phyloP scores from a whole-genome alignment of 2,113 vertebrate genomes.

The Spheniscus mendiculus region DNA sequence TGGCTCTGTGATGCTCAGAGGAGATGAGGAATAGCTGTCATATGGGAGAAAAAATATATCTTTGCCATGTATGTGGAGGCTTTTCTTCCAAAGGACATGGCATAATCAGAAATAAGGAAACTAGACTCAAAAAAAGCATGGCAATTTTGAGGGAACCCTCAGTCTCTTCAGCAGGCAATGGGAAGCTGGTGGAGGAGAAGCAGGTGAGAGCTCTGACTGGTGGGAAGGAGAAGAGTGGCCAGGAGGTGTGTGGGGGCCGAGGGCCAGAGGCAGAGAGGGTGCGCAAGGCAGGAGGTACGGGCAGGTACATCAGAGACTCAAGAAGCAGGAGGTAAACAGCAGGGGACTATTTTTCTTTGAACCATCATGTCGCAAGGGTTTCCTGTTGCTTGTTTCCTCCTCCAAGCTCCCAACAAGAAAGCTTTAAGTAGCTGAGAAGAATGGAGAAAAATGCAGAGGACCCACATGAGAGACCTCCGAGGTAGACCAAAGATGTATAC shows the following conservation, averaged over 20 bases:
- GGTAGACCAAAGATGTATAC: neutral
- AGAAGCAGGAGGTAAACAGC: neutral
- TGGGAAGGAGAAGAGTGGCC: neutral
- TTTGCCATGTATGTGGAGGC: neutral
- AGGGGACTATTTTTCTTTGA: neutral
- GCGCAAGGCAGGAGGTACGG: neutral
- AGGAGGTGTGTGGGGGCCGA: neutral
- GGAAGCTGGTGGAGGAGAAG: neutral
- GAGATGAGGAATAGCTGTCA: neutral
- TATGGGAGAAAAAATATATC: neutral
- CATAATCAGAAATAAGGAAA: neutral
- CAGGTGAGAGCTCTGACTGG: neutral
- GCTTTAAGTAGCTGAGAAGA: neutral
- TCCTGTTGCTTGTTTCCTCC: neutral
- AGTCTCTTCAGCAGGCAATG: neutral
- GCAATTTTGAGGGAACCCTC: neutral
- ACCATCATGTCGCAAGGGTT: neutral
- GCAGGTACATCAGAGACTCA: neutral
- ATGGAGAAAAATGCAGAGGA: neutral
- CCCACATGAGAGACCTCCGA: rapidly evolving
- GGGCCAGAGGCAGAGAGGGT: neutral
- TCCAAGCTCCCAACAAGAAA: rapidly evolving
- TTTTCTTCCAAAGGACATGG: neutral
- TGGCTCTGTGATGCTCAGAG: neutral
- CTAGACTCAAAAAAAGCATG: neutral